Evolutionary conservation across 2,797 vertebrate species (phyloP), one percentile per base, ranked within the genome.

Genomic region (Notoglanidium macrostoma): DNA sequence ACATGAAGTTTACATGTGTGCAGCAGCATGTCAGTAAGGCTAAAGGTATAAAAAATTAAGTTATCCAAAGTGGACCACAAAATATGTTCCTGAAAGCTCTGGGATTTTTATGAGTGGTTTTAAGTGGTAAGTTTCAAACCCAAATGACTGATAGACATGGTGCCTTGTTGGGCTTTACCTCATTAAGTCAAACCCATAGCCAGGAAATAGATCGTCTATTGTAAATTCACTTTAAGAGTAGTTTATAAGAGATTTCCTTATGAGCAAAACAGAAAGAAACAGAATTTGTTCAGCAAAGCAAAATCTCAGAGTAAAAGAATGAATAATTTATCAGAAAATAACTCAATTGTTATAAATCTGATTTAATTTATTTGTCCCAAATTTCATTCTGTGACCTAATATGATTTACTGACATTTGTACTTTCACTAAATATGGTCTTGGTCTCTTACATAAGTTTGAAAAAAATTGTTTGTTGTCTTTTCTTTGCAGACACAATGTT

Each of bases 71-170:
- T 85, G 85, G 85, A 84, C 86, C 83, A 82, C 59, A 65, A 85
- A 70, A 5, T 59, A 40, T 80, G 51, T 51, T 85, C 59, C 78
- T 88, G 76, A 55, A 76, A 67, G 44, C 32, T 23, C 15, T 46
- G 46, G 32, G n/a, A 72, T 74, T 85, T 76, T 83, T 55, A 86
- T 89, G 51, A 73, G 70, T 85, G 70, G 57, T 83, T 81, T 88
- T 86, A 86, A 87, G 35, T 73, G 35, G 63, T 55, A 79, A 40
- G 40, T 82, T 90, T 57, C 76, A 29, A 63, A 85, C 49, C 72
- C 54, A 89, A 57, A 80, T 8, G 5, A n/a, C 72, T 54, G 61
- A 79, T 23, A 67, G 63, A 76, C n/a, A 40, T 54, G 72, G 68
- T 86, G 79, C 17, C 35, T 72, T 11, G 23, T 29, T 54, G 14